Base-by-base conservation (phyloP, 2,797 vertebrate species). In the Silurus lanzhouensis region DNA sequence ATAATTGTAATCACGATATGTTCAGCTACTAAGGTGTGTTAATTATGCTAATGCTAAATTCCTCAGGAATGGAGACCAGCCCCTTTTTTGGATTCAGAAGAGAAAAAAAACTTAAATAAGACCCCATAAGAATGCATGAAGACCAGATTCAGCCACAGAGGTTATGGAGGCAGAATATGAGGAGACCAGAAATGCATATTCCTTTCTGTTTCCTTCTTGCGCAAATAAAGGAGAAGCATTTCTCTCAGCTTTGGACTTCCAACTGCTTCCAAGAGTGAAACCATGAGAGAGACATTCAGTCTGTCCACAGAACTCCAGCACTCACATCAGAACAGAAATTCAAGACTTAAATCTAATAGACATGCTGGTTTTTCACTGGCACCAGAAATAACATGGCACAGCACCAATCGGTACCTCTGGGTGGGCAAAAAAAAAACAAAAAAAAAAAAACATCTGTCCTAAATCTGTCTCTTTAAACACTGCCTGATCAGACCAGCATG, bases 291-390 rank as follows among this genome's bases (percentile, higher is more conserved):
- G 86, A 84, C 83, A 70, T 52, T 10, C 78, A 84, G 79, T 84
- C 86, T 87, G 83, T 84, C 83, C 83, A 81, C 70, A 76, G 70
- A 74, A 61, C 60, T 52, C 22, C 60, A 25, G 46, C 31, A 15
- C 67, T 86, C 76, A 55, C 76, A 72, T 71, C 67, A 48, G 68
- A 79, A 31, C 57, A 71, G 57, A 80, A 52, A 64, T 25, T 81
- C 67, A 82, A 57, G 63, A 52, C 63, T 14, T 68, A 74, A 80
- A 87, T 84, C 83, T 84, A 87, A 67, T 81, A 84, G 70, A 87
- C 66, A 57, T 61, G 20, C 52, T 75, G 77, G 64, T 12, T 86
- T 84, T 84, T 70, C 52, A 80, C 76, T n/a, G 52, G 61, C 78
- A 84, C 78, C 64, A 44, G 81, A 79, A 83, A 83, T 67, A 80